Evolutionary conservation across 37 sponge, comb jelly and placozoan genomes (phyloP), one percentile per base, ranked within the genome.

Genomic region (Diacarnus erythraeanus): DNA sequence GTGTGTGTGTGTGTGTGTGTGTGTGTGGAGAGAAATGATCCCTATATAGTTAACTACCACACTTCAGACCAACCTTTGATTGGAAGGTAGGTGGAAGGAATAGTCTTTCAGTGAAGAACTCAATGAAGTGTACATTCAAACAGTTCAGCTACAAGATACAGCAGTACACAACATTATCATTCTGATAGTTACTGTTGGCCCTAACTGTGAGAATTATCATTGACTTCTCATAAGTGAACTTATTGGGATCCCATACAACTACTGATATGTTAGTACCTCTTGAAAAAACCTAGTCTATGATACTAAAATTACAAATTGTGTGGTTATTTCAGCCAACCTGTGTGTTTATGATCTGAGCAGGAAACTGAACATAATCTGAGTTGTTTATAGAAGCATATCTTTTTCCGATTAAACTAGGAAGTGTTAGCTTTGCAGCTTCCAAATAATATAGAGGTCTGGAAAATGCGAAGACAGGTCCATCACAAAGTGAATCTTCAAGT

Each of bases 81-180:
- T 40, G 43, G 22, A 87, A 56, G 20, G 81, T 67, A 43, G 87
- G 77, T 25, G 56, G 37, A 38, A 8, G 9, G 72, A 80, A 80
- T 35, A 87, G 23, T 3, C 38, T 67, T 39, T 75, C 77, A 38
- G 17, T 38, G 31, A 68, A 80, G 74, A 75, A 85, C 65, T 85
- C 86, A 61, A 90, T 82, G 47, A 59, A 90, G 73, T 51, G 73
- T 22, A 85, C 83, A 74, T 85, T 71, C 42, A 82, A 57, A 77
- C 91, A 90, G 83, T 81, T 41, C 41, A 70, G 2, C 69, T 25
- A 42, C 30, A 21, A 59, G 25, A 63, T 10, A 57, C 21, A 54
- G 56, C 17, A 27, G 10, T 10, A 27, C 26, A 25, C 8, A 9
- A 25, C n/a, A 27, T 21, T 10, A 25, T 10, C 29, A 25, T 18